Percentiles rank a stretch among this genome's conserved stretches.
phyloP scores from a whole-genome alignment of 2,113 vertebrate genomes.

The Paraplagusia blochii region DNA sequence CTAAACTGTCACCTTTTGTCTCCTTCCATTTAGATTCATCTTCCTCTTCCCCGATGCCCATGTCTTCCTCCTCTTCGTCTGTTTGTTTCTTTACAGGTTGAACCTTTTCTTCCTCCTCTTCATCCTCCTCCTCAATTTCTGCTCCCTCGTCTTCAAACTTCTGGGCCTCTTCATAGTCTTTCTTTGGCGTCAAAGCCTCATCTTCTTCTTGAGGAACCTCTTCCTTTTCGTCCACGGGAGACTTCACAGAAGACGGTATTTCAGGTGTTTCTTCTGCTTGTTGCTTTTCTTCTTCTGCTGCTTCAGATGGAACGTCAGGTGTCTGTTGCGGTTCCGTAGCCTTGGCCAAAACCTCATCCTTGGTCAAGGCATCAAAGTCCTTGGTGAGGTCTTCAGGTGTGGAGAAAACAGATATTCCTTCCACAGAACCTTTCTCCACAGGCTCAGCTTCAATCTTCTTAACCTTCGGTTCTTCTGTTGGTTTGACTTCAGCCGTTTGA shows the following conservation, averaged over 20 bases:
- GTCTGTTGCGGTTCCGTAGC: constrained; percentile 42
- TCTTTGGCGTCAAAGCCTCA: constrained; percentile 43
- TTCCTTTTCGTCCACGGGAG: constrained; percentile 60
- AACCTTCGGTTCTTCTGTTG: constrained; percentile 48
- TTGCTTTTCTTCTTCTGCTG: constrained; percentile 37
- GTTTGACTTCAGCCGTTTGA: constrained; percentile 56
- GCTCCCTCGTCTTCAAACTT: constrained; percentile 74
- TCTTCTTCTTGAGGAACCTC: constrained; percentile 59
- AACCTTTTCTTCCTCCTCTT: constrained; percentile 59
- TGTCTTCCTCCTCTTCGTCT: constrained; percentile 65
- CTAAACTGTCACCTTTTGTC: constrained; percentile 69
- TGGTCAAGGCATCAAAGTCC: constrained; percentile 87
- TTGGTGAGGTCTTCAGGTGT: constrained; percentile 93
- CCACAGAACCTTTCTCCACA: constrained; percentile 45
- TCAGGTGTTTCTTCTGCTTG: constrained; percentile 40
- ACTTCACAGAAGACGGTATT: constrained; percentile 39
- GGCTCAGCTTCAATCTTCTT: constrained; percentile 52
- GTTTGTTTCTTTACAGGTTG: constrained; percentile 41
- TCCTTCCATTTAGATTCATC: constrained; percentile 67
- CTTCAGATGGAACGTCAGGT: constrained; percentile 27
- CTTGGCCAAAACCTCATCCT: constrained; percentile 71
- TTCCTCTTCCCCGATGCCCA: constrained; percentile 73
- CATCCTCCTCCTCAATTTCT: constrained; percentile 67
- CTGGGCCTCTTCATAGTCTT: constrained; percentile 60
- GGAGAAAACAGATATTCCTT: constrained; percentile 76